phyloP scores from a whole-genome alignment of 2,113 vertebrate species.

The Paraplagusia blochii region DNA sequence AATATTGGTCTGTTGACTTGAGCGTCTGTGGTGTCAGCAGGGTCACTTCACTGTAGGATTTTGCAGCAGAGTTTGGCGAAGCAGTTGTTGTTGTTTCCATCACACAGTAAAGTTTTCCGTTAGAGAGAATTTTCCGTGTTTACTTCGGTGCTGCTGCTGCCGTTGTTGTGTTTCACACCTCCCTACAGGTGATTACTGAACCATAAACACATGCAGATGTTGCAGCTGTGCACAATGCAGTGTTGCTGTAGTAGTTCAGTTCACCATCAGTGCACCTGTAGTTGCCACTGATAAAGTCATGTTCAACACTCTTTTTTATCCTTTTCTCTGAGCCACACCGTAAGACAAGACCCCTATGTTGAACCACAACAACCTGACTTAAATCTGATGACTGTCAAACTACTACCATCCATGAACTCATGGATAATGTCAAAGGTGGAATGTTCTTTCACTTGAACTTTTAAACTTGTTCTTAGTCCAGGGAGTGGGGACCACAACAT shows the following conservation, averaged over 20 bases:
- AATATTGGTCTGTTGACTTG: slow-evolving; percentile 14
- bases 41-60: slow-evolving; percentile 13
- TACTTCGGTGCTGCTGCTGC: slow-evolving; percentile 45
- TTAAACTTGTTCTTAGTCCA: no score
- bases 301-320: no score
- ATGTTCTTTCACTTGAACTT: no score
- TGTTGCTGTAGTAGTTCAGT: slow-evolving; percentile 8
- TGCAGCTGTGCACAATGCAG: slow-evolving; percentile 33
- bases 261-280: not conserved
- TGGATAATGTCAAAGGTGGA: no score
- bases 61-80: slow-evolving; percentile 17
- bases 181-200: slow-evolving; percentile 48
- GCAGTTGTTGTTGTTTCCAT: slow-evolving; percentile 34
- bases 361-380: slow-evolving; percentile 33
- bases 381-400: no score
- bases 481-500: no score
- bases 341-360: slow-evolving; percentile 18
- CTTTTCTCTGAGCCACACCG: slow-evolving; percentile 6
- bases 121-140: slow-evolving; percentile 65
- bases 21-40: slow-evolving; percentile 15
- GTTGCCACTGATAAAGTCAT: not conserved
- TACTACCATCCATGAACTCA: no score
- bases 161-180: slow-evolving; percentile 38
- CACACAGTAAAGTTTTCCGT: slow-evolving; percentile 61
- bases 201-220: slow-evolving; percentile 58